Evolutionary conservation across 2,113 vertebrate genomes (phyloP), one percentile per base, ranked within the genome.

Genomic region (Acrocephalus arundinaceus): DNA sequence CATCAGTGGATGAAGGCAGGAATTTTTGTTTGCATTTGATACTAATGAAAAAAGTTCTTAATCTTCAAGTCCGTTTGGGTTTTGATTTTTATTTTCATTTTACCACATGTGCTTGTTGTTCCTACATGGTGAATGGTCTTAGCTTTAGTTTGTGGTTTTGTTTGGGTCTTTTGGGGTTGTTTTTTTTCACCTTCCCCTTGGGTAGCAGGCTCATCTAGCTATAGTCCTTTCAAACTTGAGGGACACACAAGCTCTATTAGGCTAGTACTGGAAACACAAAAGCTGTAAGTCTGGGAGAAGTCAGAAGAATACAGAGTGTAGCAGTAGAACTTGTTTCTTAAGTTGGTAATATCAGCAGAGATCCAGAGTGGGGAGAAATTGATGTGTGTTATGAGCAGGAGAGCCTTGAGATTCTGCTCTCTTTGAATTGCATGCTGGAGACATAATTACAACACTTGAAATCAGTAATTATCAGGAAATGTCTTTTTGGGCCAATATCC

Each of bases 191-290:
- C 11, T 37, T 46, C 33, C 5, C 10, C 10, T 35, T 14, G 5
- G 6, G 15, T n/a, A 57, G 28, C 21, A 73, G 13, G 4, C 2
- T 82, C 21, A 46, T 20, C 9, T 71, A 6, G 11, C 72, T 77
- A 66, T 23, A 2, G 6, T 79, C 25, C 39, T 14, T 68, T 72
- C n/a, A 23, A 13, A 76, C 21, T 5, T 62, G 33, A 83, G 49
- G 37, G 27, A 23, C 19, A 57, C 33, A 39, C 6, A 30, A 21
- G 10, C 8, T 67, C 9, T 63, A 0, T 27, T 51, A 9, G 13
- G 23, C 31, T 51, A 6, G 5, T 39, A 35, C 5, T 4, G 0
- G 9, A 9, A 27, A 27, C 7, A 62, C 8, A n/a, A 4, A 41
- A 75, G 7, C 7, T 22, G 0, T 35, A 43, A 39, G 5, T 66